Evolutionary conservation across 2,888 invertebrate species (phyloP), one percentile per base, ranked within the genome.

Genomic region (Plagodis dolabraria): DNA sequence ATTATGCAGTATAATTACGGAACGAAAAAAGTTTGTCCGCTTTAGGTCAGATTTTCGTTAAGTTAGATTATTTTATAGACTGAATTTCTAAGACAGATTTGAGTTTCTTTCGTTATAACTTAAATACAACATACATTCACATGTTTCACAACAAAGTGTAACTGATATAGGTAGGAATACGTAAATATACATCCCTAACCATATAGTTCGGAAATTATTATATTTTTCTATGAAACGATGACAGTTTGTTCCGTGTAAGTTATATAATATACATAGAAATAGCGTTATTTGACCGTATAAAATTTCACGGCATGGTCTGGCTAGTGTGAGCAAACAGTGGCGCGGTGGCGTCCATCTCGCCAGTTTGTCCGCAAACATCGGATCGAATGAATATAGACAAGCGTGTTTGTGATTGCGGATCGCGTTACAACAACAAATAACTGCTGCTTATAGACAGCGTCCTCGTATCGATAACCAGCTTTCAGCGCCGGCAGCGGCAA

Each of bases 301-400:
- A 82, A 83, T 87, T 85, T 86, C 85, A 85, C 83, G 83, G 68
- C 71, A 70, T 72, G 72, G 79, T 77, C 74, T 71, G 76, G 76
- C 68, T 74, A 76, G 79, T 71, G 80, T 70, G 75, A 68, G 79
- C 77, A 89, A 89, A 90, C 86, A 86, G 81, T 78, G 80, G 75
- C 79, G 79, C 79, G 75, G 79, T 80, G 86, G 79, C 80, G 86
- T 86, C 88, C 89, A 86, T 88, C 86, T 82, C 85, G 83, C 69
- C 72, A 85, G 90, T 88, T 90, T 91, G 90, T 87, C 72, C 81
- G 83, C 86, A 92, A 91, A 92, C 87, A 92, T 57, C 68, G 80
- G 79, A 81, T 83, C 85, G 80, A 88, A 92, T 92, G 91, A 92
- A 92, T 92, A 91, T 77, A 80, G 85, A 86, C 86, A 86, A 82